phyloP scores from a whole-genome alignment of 2,888 invertebrate genomes.

The Buathra laborator region DNA sequence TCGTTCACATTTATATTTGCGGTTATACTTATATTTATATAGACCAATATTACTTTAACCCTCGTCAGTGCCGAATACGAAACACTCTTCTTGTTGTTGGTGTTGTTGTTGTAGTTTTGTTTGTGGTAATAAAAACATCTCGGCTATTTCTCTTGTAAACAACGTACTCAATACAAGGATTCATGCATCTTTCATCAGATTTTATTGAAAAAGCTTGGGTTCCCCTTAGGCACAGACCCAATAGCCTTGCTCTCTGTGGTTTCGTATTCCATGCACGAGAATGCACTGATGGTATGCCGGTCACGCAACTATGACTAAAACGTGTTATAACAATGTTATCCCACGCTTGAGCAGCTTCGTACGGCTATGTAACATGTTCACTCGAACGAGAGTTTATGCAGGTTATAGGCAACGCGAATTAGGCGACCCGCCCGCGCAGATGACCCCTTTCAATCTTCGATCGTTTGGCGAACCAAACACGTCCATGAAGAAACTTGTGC shows the following conservation, averaged over 20 bases:
- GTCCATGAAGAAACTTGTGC: conserved; percentile 35
- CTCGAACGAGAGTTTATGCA: conserved; percentile 45
- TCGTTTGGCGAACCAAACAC: conserved; percentile 22
- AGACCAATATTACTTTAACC: conserved; percentile 30
- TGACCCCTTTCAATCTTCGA: conserved; percentile 26
- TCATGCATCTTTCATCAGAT: conserved; percentile 31
- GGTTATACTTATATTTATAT: conserved; percentile 15
- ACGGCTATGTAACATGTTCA: conserved; percentile 47
- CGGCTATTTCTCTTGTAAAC: neutral
- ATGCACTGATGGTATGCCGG: conserved; percentile 48
- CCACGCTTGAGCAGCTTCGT: conserved; percentile 38
- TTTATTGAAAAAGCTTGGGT: conserved; percentile 13
- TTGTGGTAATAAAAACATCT: neutral
- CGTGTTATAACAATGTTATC: conserved; percentile 63
- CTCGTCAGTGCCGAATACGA: conserved; percentile 5
- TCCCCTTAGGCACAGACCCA: conserved; percentile 1
- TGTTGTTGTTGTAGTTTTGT: neutral
- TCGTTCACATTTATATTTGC: conserved; percentile 19
- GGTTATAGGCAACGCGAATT: conserved; percentile 25
- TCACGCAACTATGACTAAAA: conserved; percentile 62
- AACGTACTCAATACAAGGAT: neutral
- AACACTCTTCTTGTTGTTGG: neutral
- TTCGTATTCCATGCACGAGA: conserved; percentile 43
- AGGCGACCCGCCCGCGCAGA: conserved; percentile 24
- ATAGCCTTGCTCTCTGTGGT: neutral